Evolutionary conservation across 2,888 invertebrate species (phyloP), one percentile per base, ranked within the genome.

Genomic region (Podotricha telesiphe): DNA sequence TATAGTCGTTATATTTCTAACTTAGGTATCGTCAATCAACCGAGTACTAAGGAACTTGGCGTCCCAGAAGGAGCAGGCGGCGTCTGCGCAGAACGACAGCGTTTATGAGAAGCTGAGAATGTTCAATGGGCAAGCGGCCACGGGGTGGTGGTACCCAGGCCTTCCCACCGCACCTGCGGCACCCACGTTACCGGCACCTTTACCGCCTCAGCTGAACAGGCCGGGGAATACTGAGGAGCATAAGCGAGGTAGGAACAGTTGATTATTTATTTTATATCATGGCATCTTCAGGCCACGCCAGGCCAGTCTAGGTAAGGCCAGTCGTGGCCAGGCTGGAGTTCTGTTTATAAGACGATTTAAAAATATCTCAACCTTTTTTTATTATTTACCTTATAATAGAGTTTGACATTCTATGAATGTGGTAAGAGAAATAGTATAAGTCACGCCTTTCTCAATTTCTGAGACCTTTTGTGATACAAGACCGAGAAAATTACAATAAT

Each of bases 21-120:
- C 22, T 28, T 94, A 99, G 98, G 98, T 99, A 76, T 99, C 99
- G 74, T 99, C 98, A 82, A 99, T 99, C 90, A 99, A 99, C 94
- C 96, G 99, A 79, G 99, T 99, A 72, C 94, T 99, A 70, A 94
- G 99, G 74, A 99, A 99, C 93, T 94, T 99, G 80, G 98, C 99
- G 34, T 97, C 98, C 63, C 98, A 98, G 91, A 99, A 99, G 89
- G 99, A 98, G 91, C 98, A 98, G 88, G 97, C 97, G 79, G 95
- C 96, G 55, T 79, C 79, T 13, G 95, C 95, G 76, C 96, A 96
- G 82, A 96, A 96, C 86, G 98, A 98, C 90, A 97, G 97, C 74
- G 97, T 98, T 58, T 98, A 98, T 91, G 98, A 98, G 91, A 98
- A 98, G 92, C 93, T 99, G 77, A 94, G 98, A 78, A 97, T 99